These are phyloP conservation scores for Pungitius pungitius DNA, from an alignment of 2,113 vertebrate species.

Conservation along the genomic window DNA sequence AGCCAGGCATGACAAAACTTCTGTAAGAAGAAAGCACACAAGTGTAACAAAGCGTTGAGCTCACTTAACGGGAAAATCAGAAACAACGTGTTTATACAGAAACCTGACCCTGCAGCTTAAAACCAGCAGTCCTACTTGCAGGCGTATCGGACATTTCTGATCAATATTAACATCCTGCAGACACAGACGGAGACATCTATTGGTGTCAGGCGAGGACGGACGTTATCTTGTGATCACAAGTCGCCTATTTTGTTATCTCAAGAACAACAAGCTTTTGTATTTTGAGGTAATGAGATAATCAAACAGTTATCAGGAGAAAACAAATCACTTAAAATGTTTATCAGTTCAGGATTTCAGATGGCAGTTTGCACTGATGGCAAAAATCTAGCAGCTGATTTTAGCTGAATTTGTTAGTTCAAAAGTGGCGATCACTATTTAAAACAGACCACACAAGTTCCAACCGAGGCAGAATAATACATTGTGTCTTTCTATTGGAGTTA, in stretches of 20 bases:
- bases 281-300: not conserved
- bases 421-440: too few relatives aligned
- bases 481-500: not conserved
- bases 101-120: constrained; percentile 16
- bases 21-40: constrained; percentile 18
- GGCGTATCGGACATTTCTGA: not conserved
- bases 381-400: not conserved
- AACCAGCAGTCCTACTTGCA: not conserved
- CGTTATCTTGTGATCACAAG: not conserved
- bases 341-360: not conserved
- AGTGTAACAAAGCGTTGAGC: constrained; percentile 50
- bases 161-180: constrained; percentile 21
- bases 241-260: not conserved
- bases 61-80: constrained; percentile 16
- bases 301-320: not conserved
- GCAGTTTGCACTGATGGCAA: not conserved
- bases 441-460: too few relatives aligned
- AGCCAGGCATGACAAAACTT: constrained; percentile 35
- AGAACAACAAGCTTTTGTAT: not conserved
- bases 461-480: too few relatives aligned
- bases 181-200: not conserved
- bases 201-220: not conserved
- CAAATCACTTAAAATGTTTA: not conserved
- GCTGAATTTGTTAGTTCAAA: not conserved
- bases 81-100: not conserved